phyloP scores from a whole-genome alignment of 2,113 vertebrate species.

The Probosciger aterrimus region DNA sequence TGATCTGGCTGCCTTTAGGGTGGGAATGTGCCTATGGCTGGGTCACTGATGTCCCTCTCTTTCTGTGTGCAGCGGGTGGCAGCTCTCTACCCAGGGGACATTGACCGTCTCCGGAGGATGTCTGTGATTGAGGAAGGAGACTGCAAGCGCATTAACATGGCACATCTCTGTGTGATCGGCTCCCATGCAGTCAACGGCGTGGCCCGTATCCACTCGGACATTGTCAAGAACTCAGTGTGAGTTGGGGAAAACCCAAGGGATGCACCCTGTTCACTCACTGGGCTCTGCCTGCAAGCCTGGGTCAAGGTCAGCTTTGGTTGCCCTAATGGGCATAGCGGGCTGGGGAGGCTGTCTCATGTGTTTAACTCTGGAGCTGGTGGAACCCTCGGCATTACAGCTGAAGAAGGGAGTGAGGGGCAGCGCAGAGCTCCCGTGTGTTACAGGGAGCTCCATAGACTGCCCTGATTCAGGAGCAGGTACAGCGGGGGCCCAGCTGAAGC shows the following conservation, averaged over 20 bases:
- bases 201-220: constrained; percentile 84
- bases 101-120: constrained; percentile 81
- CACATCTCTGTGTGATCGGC: constrained; percentile 85
- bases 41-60: fast-evolving
- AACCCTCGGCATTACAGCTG: fast-evolving
- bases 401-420: neutral
- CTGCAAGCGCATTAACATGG: constrained; percentile 89
- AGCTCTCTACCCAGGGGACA: constrained; percentile 78
- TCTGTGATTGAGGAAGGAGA: constrained; percentile 86
- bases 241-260: neutral
- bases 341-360: neutral
- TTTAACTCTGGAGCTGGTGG: neutral
- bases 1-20: neutral
- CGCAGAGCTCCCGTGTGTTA: neutral
- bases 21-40: neutral
- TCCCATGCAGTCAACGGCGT: constrained; percentile 84
- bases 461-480: neutral
- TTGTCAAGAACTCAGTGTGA: constrained; percentile 81
- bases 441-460: neutral
- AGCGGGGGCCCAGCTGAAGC: neutral
- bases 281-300: neutral
- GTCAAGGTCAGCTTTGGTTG: neutral
- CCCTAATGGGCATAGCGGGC: neutral
- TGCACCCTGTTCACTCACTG: fast-evolving
- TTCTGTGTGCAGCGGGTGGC: constrained; percentile 69